A percentile compares a stretch with the other conserved stretches of the same genome.
These are phyloP conservation scores for Procavia capensis DNA, from an alignment of 2,113 vertebrate genomes.

Conservation along the genomic window DNA sequence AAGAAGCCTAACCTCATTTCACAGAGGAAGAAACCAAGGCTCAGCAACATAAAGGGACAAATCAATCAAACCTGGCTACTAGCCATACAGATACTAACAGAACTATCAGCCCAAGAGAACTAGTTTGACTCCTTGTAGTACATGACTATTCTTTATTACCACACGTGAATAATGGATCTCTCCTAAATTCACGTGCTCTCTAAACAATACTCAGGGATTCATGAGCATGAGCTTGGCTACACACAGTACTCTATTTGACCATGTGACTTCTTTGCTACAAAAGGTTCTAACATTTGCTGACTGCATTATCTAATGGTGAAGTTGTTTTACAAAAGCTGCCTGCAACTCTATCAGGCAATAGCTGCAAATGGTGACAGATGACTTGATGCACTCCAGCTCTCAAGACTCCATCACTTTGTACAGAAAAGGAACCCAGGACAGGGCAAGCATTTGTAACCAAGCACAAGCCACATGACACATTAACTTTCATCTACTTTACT, in stretches of 20 bases:
- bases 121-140: not conserved
- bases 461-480: constrained; percentile 46
- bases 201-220: not conserved
- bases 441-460: constrained; percentile 8
- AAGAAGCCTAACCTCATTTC: not conserved
- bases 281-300: not conserved
- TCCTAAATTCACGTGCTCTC: not conserved
- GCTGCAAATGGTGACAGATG: not conserved
- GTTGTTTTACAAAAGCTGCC: constrained; percentile 35
- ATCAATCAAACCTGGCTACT: not conserved
- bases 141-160: not conserved
- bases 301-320: not conserved
- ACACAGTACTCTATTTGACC: not conserved
- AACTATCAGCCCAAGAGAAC: not conserved
- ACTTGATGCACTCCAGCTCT: not conserved
- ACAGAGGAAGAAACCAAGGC: constrained; percentile 20
- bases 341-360: not conserved
- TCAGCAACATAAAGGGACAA: not conserved
- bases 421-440: constrained; percentile 29
- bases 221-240: not conserved
- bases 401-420: not conserved
- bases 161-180: not conserved
- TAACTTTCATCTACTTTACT: constrained; percentile 74
- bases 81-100: not conserved
- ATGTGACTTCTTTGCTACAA: not conserved